Evolutionary conservation across 1,140 invertebrate species (phyloP).

Genomic region (Cydia splendana): DNA sequence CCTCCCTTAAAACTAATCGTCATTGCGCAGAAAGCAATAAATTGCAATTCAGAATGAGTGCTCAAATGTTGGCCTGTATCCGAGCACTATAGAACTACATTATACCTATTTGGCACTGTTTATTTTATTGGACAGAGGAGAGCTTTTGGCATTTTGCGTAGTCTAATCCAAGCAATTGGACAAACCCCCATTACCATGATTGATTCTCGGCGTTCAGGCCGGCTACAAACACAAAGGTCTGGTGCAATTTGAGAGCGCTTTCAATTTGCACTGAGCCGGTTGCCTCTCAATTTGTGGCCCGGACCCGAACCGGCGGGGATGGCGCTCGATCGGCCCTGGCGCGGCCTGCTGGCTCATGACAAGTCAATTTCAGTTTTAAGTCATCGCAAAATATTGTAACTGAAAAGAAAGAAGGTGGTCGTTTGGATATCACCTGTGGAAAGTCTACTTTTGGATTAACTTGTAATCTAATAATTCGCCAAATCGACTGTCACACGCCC

Average conservation of each 20-base stretch:
- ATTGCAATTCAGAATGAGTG: no score
- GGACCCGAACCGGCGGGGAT: neutral
- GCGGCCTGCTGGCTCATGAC: neutral
- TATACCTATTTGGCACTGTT: neutral
- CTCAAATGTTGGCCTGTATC: no score
- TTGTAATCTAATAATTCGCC: no score
- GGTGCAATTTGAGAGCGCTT: slow-evolving; percentile 64
- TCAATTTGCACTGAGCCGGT: slow-evolving; percentile 66
- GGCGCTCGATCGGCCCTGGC: neutral
- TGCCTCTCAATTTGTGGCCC: slow-evolving; percentile 51
- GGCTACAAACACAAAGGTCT: slow-evolving; percentile 70
- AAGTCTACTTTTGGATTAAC: no score
- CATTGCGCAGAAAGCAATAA: no score
- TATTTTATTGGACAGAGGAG: neutral
- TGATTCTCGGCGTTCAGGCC: slow-evolving; percentile 64
- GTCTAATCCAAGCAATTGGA: slow-evolving; percentile 68
- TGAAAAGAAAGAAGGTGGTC: no score
- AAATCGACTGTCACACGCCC: no score
- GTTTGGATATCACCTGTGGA: no score
- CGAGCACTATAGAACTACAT: no score
- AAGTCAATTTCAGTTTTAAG: slow-evolving; percentile 23
- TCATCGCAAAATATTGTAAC: neutral
- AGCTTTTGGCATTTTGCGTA: slow-evolving; percentile 46
- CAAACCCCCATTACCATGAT: slow-evolving; percentile 74
- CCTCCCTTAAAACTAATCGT: no score